phyloP scores from a whole-genome alignment of 2,888 invertebrate genomes.

The Tholera decimalis region DNA sequence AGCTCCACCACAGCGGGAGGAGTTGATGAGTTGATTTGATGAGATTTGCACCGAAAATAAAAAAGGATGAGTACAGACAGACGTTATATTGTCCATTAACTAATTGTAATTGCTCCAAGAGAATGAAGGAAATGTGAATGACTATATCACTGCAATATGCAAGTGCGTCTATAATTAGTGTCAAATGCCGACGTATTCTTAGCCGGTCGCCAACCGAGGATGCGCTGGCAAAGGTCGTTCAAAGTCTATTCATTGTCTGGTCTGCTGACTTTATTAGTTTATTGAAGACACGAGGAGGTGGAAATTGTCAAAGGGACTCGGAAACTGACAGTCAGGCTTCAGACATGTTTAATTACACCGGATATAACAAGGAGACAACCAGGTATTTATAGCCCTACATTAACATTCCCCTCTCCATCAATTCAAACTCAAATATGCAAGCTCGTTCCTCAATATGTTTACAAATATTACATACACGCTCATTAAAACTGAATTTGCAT shows the following conservation, averaged over 20 bases:
- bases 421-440: conserved; percentile 43
- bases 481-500: conserved; percentile 56
- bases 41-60: no score
- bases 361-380: conserved; percentile 38
- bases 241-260: conserved; percentile 32
- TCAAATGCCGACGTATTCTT: conserved; percentile 43
- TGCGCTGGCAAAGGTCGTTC: conserved; percentile 36
- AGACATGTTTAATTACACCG: conserved; percentile 49
- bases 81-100: background rate
- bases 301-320: conserved; percentile 13
- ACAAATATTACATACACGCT: conserved; percentile 48
- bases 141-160: conserved; percentile 16
- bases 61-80: no score
- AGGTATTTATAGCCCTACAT: conserved; percentile 43
- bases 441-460: conserved; percentile 42
- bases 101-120: background rate
- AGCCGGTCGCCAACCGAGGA: conserved; percentile 38
- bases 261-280: background rate
- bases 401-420: conserved; percentile 49
- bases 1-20: no score
- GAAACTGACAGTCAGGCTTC: conserved; percentile 29
- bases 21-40: no score
- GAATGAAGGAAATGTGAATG: conserved; percentile 19
- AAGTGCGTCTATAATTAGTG: conserved; percentile 46
- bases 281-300: background rate